phyloP scores from a whole-genome alignment of 2,113 vertebrate genomes.

The Oreotrochilus melanogaster region DNA sequence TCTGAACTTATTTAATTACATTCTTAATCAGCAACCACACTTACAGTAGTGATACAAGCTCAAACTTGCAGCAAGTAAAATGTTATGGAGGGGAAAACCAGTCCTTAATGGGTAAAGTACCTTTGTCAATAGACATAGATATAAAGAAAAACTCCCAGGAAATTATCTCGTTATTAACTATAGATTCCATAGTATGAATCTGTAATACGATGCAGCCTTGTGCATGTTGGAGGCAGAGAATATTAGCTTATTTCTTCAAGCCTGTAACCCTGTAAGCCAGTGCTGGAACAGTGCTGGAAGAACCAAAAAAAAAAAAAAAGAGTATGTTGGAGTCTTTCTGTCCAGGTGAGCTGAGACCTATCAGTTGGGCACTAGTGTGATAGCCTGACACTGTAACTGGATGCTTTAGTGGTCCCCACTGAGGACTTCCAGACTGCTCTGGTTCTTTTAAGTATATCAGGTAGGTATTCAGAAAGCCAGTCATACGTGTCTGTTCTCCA shows the following conservation, averaged over 20 bases:
- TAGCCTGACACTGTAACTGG: not conserved
- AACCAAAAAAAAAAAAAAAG: not conserved
- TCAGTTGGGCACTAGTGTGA: not conserved
- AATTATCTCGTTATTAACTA: not conserved
- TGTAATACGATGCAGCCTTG: not conserved
- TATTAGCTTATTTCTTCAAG: not conserved
- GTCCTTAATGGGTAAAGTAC: not conserved
- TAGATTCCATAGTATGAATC: not conserved
- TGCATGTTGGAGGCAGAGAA: not conserved
- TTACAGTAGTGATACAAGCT: not conserved
- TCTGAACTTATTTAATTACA: not conserved
- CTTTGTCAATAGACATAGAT: not conserved
- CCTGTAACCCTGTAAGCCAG: rapidly evolving
- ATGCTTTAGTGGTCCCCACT: not conserved
- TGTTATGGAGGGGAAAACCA: not conserved
- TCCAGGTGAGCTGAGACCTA: not conserved
- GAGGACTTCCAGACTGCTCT: not conserved
- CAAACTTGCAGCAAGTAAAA: not conserved
- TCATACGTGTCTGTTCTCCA: not conserved
- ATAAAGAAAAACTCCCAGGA: not conserved
- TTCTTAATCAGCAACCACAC: not conserved
- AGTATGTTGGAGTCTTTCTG: not conserved
- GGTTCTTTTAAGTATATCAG: not conserved
- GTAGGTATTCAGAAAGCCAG: not conserved
- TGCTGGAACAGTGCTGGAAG: not conserved